Evolutionary conservation across 2,888 invertebrate genomes (phyloP), one percentile per base, ranked within the genome.

Genomic region (Leptinotarsa haldemani): DNA sequence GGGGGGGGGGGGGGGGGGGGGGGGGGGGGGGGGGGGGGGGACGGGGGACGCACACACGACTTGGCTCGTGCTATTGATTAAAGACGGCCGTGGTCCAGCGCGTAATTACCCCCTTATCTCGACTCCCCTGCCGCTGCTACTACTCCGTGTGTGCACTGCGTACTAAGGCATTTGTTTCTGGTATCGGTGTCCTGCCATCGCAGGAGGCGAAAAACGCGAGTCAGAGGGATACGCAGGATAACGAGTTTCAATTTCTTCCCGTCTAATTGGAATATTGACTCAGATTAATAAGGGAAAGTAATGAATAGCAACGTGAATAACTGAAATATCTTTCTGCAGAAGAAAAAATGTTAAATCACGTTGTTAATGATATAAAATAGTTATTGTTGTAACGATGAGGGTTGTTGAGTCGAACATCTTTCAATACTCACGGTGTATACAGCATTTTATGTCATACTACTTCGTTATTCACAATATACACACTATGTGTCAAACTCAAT

Each of bases 81-180:
- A 87, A 86, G 86, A 86, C 86, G 86, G 84, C 86, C 86, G 86
- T 85, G 86, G 86, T 86, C 86, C 86, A 86, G 86, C 86, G 86
- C 85, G 86, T 86, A 87, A 87, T 87, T 87, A 86, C 84, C 84
- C 85, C 85, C 85, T 84, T 85, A 85, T 84, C 85, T 85, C 83
- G 81, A 82, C 82, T 82, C 83, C 83, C 84, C 82, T 82, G 79
- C 77, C 78, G 72, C 71, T 56, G 69, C 67, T 69, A 53, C 68
- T 65, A 13, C 18, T 18, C 47, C 20, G 61, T 68, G 78, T 80
- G 79, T 77, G 76, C 75, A 74, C 71, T 77, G 75, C 76, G 75
- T 77, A 77, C 75, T 73, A 74, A 74, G 77, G 74, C 75, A 71
- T 75, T 74, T 75, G 71, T 75, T 75, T 75, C 75, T 72, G 75